These are phyloP conservation scores for Lithobates pipiens DNA, from an alignment of 2,797 vertebrate genomes.

Conservation along the genomic window DNA sequence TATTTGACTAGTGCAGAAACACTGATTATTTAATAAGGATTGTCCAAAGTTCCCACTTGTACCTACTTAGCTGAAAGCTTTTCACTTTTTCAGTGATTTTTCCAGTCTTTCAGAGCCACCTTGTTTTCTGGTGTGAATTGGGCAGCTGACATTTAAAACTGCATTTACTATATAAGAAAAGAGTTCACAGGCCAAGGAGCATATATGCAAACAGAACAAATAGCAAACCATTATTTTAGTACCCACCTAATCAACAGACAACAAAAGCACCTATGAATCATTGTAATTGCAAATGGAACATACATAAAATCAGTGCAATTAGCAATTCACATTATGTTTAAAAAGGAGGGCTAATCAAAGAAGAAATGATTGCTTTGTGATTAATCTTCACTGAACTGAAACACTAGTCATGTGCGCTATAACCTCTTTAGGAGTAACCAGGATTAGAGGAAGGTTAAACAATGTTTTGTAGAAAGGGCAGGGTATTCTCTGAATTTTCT, in stretches of 20 bases:
- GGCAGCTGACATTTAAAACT: not conserved
- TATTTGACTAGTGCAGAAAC: not conserved
- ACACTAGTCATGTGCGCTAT: not conserved
- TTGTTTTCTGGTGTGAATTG: not conserved
- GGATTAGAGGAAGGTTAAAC: not conserved
- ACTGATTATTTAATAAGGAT: not conserved
- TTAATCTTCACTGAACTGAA: not conserved
- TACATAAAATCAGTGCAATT: conserved; percentile 15
- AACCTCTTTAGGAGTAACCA: not conserved
- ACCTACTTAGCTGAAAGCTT: not conserved
- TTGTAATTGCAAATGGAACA: conserved; percentile 13
- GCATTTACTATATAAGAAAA: not conserved
- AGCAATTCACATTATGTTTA: conserved; percentile 8
- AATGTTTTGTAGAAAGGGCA: not conserved
- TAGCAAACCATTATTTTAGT: not conserved
- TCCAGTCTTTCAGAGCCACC: not conserved
- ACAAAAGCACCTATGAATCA: not conserved
- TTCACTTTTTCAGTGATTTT: no score
- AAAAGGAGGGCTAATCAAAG: not conserved
- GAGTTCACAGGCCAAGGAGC: not conserved
- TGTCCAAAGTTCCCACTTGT: not conserved
- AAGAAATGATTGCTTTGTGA: not conserved
- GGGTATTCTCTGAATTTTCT: not conserved
- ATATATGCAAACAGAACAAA: not conserved
- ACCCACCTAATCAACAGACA: not conserved